Conservation (phyloP, 2,888 invertebrate genomes). For the Oscheius sp. region DNA sequence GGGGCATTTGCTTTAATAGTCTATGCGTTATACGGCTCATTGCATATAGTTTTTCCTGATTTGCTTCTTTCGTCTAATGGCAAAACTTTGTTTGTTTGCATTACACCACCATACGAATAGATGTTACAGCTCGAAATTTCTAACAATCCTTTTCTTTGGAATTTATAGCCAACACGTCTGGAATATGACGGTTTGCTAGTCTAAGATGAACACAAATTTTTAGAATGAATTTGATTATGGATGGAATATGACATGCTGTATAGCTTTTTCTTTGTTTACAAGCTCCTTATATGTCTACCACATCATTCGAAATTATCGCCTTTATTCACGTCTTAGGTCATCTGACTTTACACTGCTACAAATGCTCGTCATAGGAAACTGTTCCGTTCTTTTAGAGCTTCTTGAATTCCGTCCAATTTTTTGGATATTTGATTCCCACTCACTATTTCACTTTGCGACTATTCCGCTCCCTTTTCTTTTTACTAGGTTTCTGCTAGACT, state of each 20-base stretch:
- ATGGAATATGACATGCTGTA: constrained; percentile 59
- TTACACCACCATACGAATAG: not conserved
- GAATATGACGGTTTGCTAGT: constrained; percentile 34
- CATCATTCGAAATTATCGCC: constrained; percentile 11
- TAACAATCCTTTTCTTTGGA: not conserved
- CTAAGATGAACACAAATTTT: constrained; percentile 10
- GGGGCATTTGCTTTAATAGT: constrained; percentile 45
- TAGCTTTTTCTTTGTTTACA: constrained; percentile 41
- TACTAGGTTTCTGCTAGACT: constrained; percentile 37
- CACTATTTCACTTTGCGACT: constrained; percentile 61
- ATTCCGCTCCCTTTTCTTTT: constrained; percentile 56
- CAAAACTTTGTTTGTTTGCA: constrained; percentile 25
- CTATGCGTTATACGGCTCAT: constrained; percentile 46
- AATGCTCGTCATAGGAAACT: constrained; percentile 44
- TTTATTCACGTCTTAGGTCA: constrained; percentile 22
- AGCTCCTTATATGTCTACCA: constrained; percentile 45
- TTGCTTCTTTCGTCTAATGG: constrained; percentile 24
- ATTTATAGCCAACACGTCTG: constrained; percentile 35
- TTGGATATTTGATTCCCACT: constrained; percentile 62
- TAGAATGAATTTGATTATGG: constrained; percentile 57
- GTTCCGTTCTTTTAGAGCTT: constrained; percentile 50
- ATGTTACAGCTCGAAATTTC: constrained; percentile 20
- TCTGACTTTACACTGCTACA: constrained; percentile 42
- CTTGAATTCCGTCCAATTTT: constrained; percentile 60
- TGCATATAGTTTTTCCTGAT: constrained; percentile 34